phyloP scores from a whole-genome alignment of 2,888 invertebrate species.

The Mongoloraphidia duomilia region DNA sequence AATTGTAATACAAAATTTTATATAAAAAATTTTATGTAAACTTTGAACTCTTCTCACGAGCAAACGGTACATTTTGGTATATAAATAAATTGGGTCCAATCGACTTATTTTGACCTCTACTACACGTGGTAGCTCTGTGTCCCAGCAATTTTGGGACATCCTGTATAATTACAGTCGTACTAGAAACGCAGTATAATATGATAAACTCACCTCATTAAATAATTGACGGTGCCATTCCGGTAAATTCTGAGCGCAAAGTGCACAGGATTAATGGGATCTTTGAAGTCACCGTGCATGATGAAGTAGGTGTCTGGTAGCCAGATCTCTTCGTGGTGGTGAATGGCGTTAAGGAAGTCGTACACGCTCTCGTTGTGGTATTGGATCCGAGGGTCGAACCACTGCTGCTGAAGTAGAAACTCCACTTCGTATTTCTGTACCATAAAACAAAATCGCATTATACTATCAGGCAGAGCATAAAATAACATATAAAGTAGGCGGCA shows the following conservation, averaged over 20 bases:
- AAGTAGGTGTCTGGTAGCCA: slow-evolving; percentile 93
- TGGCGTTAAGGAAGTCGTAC: slow-evolving; percentile 80
- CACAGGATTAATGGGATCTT: slow-evolving; percentile 84
- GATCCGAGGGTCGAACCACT: slow-evolving; percentile 84
- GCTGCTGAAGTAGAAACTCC: slow-evolving; percentile 84
- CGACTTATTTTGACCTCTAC: too few relatives aligned
- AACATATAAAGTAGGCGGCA: too few relatives aligned
- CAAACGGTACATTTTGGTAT: too few relatives aligned
- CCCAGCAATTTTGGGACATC: too few relatives aligned
- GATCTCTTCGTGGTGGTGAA: slow-evolving; percentile 83
- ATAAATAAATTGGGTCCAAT: too few relatives aligned
- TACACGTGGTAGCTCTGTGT: too few relatives aligned
- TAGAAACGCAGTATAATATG: too few relatives aligned
- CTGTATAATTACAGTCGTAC: too few relatives aligned
- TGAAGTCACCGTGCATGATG: slow-evolving; percentile 93
- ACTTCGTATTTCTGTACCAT: slow-evolving; percentile 83
- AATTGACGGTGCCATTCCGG: slow-evolving; percentile 86
- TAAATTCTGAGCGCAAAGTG: slow-evolving; percentile 86
- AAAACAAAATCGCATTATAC: slow-evolving; percentile 1
- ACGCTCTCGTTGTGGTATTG: slow-evolving; percentile 78
- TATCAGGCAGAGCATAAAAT: too few relatives aligned
- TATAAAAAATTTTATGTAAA: too few relatives aligned
- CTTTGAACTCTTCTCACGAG: too few relatives aligned
- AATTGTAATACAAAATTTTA: too few relatives aligned
- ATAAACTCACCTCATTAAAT: slow-evolving; percentile 65